Evolutionary conservation across 2,888 invertebrate species (phyloP).

Genomic region (Tenthredo scrophulariae): DNA sequence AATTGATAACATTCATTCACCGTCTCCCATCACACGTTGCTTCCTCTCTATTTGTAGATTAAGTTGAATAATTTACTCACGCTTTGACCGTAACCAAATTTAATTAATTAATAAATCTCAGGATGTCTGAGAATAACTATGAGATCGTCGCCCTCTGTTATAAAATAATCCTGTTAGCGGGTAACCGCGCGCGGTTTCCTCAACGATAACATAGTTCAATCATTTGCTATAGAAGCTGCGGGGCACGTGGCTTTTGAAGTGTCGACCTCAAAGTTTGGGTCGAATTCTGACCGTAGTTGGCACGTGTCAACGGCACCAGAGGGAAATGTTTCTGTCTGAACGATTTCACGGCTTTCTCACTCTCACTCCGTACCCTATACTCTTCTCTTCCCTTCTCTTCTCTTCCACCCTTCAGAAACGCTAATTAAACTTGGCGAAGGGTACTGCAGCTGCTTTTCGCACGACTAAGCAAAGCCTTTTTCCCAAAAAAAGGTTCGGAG

Average conservation of each 20-base stretch:
- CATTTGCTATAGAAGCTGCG: background rate
- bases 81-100: background rate
- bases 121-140: background rate
- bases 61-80: background rate
- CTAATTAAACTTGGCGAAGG: constrained; percentile 29
- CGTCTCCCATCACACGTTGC: background rate
- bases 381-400: background rate
- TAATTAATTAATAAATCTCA: constrained; percentile 7
- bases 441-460: background rate
- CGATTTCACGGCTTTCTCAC: constrained; percentile 26
- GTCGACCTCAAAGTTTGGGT: constrained; percentile 60
- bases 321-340: constrained; percentile 28
- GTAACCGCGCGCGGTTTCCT: constrained; percentile 6
- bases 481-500: background rate
- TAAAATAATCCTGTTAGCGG: background rate
- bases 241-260: constrained; percentile 63
- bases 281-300: background rate
- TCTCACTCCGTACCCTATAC: background rate
- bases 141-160: background rate
- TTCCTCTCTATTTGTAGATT: background rate
- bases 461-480: background rate
- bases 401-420: background rate
- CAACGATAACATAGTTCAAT: background rate
- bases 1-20: background rate
- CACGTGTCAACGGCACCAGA: constrained; percentile 34